Conservation (phyloP, 2,888 invertebrate species). For the Patella depressa region DNA sequence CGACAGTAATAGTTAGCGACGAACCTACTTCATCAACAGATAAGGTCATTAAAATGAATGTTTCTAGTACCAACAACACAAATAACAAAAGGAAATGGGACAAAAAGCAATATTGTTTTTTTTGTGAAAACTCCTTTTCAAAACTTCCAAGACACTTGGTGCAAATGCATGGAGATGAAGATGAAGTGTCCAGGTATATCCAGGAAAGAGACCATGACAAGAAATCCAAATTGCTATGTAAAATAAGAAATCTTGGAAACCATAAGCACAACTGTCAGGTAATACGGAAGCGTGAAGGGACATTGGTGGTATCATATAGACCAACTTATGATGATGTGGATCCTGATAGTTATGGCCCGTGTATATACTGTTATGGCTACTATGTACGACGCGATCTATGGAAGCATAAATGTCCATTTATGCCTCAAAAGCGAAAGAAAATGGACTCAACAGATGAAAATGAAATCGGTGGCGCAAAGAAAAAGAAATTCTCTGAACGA, state of each 20-base stretch:
- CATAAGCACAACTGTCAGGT: conserved; percentile 1
- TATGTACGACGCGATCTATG: background rate
- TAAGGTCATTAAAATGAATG: background rate
- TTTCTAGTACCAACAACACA: background rate
- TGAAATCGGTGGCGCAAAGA: background rate
- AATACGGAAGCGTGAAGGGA: background rate
- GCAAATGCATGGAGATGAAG: background rate
- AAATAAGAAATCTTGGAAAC: background rate
- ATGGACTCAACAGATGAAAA: background rate
- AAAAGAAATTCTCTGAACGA: background rate
- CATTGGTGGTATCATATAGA: background rate
- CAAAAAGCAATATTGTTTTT: background rate
- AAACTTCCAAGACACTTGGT: background rate
- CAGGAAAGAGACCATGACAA: background rate
- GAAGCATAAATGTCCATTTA: background rate
- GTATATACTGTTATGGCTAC: background rate
- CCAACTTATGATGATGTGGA: background rate
- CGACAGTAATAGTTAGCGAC: background rate
- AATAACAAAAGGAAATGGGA: background rate
- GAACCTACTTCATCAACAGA: background rate
- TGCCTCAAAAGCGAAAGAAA: background rate
- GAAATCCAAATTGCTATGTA: background rate
- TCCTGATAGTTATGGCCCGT: background rate
- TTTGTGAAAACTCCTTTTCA: background rate
- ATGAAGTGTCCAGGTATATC: background rate